Evolutionary conservation across 2,888 invertebrate species (phyloP).

Genomic region (Netelia fuscicornis): DNA sequence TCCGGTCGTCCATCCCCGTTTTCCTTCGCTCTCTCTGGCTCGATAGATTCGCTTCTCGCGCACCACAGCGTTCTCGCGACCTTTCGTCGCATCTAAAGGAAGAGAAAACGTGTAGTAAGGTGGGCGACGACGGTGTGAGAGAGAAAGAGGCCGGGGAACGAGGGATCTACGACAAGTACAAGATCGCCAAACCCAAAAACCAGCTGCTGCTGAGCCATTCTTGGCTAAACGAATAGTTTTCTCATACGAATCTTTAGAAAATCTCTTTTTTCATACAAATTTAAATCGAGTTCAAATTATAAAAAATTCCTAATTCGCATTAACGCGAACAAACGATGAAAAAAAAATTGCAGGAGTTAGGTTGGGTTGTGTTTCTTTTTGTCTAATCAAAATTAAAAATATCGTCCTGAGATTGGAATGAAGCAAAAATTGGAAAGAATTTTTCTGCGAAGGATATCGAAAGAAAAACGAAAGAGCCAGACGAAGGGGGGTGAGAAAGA

Average conservation of each 20-base stretch:
- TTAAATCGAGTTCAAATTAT: neutral
- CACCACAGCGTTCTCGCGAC: slow-evolving; percentile 45
- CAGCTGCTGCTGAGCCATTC: slow-evolving; percentile 11
- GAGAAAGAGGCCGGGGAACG: neutral
- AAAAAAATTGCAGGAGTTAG: neutral
- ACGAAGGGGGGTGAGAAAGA: neutral
- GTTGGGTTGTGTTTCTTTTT: neutral
- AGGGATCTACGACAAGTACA: neutral
- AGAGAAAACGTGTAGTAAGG: slow-evolving; percentile 8
- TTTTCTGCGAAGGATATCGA: neutral
- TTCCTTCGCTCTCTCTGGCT: slow-evolving; percentile 69
- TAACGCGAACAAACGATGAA: neutral
- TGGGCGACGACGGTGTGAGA: neutral
- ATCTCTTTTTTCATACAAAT: neutral
- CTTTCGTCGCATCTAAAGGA: slow-evolving; percentile 58
- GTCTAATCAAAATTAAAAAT: neutral
- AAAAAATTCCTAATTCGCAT: neutral
- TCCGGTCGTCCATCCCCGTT: slow-evolving; percentile 52
- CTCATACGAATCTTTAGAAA: neutral
- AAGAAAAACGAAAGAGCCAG: slow-evolving; percentile 4
- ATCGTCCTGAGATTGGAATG: neutral
- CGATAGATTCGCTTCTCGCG: slow-evolving; percentile 60
- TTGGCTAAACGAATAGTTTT: neutral
- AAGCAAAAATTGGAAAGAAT: neutral
- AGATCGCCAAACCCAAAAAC: slow-evolving; percentile 19